Evolutionary conservation across 2,113 vertebrate species (phyloP).

Genomic region (human (Homo sapiens)): GRCh38 chr7:95374001-95374500

Average conservation of each 20-base stretch:
- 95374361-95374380: background rate
- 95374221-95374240: background rate
- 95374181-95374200: background rate
- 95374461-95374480: background rate
- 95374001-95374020: no score
- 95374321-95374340: background rate
- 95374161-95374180: background rate
- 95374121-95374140: no score
- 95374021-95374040: no score
- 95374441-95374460: background rate
- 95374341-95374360: background rate
- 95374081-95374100: no score
- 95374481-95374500: background rate
- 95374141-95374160: no score
- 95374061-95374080: no score
- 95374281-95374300: background rate
- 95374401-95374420: background rate
- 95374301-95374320: background rate
- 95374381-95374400: background rate
- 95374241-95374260: background rate
- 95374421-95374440: background rate
- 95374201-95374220: background rate
- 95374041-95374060: no score
- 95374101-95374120: no score
- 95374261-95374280: background rate